Percentiles rank a stretch among this genome's conserved stretches.
phyloP scores from a whole-genome alignment of 2,888 invertebrate species.

The Cordylochernes scorpioides region DNA sequence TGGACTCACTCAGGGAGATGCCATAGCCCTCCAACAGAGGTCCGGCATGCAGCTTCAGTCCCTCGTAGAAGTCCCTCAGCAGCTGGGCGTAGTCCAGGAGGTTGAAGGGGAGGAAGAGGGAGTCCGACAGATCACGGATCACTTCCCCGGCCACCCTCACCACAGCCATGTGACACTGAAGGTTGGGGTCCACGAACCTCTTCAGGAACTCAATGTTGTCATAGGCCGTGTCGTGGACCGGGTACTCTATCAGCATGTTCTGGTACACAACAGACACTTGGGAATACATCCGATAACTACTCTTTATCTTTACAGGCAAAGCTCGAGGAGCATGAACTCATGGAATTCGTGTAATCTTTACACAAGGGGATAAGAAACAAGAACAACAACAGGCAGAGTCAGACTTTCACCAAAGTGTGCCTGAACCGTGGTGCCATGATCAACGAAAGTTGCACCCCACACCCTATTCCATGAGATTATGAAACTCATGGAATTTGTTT shows the following conservation, averaged over 20 bases:
- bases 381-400: no score
- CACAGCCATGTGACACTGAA: constrained; percentile 18
- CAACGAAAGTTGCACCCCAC: no score
- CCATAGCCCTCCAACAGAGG: constrained; percentile 4
- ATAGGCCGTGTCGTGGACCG: constrained; percentile 24
- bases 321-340: no score
- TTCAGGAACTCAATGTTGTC: constrained; percentile 21
- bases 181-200: constrained; percentile 15
- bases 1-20: constrained; percentile 5
- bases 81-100: constrained; percentile 18
- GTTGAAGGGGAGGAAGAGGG: constrained; percentile 23
- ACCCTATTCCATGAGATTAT: no score
- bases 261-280: neutral
- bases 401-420: no score
- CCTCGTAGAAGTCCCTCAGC: constrained; percentile 13
- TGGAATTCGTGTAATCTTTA: no score
- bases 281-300: neutral
- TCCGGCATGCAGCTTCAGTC: constrained; percentile 4
- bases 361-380: no score
- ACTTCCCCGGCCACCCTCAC: constrained; percentile 22
- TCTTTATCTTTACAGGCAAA: no score
- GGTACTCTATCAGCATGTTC: constrained; percentile 20
- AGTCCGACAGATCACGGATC: constrained; percentile 20
- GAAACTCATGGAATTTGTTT: no score
- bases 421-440: no score